Conservation (phyloP, 2,797 vertebrate genomes). For the Emys orbicularis region DNA sequence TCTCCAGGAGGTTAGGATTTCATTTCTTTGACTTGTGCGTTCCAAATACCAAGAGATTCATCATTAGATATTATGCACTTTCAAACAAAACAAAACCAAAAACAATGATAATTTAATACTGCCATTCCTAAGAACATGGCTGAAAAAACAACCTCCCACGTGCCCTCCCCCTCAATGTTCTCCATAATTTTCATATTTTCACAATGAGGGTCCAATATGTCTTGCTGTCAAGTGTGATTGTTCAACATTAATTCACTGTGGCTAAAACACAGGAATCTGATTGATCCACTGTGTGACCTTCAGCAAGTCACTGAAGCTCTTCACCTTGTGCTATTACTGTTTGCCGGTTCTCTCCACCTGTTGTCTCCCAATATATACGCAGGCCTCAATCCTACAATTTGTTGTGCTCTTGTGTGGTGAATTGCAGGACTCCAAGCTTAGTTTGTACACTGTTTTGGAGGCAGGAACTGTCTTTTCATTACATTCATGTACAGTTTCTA, state of each 20-base stretch:
- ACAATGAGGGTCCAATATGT: rapidly evolving
- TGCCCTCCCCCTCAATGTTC: background rate
- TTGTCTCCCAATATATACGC: background rate
- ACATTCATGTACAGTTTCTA: background rate
- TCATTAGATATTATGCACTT: background rate
- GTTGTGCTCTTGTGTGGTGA: background rate
- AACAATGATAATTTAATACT: background rate
- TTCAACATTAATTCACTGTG: background rate
- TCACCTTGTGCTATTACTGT: background rate
- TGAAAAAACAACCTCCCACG: background rate
- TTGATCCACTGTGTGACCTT: background rate
- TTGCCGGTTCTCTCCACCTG: background rate
- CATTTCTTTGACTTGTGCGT: slow-evolving; percentile 20
- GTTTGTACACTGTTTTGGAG: background rate
- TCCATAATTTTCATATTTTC: background rate
- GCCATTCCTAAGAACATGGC: background rate
- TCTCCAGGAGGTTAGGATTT: slow-evolving; percentile 12
- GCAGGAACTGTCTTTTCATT: background rate
- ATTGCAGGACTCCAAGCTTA: background rate
- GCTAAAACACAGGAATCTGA: background rate
- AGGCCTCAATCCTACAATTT: background rate
- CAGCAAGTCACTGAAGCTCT: background rate
- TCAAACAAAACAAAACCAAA: slow-evolving; percentile 7
- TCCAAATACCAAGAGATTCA: slow-evolving; percentile 27
- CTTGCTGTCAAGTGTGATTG: background rate